Evolutionary conservation across 35 echinoderm and acorn worm species (phyloP).

Genomic region (Nesometra sesokonis): DNA sequence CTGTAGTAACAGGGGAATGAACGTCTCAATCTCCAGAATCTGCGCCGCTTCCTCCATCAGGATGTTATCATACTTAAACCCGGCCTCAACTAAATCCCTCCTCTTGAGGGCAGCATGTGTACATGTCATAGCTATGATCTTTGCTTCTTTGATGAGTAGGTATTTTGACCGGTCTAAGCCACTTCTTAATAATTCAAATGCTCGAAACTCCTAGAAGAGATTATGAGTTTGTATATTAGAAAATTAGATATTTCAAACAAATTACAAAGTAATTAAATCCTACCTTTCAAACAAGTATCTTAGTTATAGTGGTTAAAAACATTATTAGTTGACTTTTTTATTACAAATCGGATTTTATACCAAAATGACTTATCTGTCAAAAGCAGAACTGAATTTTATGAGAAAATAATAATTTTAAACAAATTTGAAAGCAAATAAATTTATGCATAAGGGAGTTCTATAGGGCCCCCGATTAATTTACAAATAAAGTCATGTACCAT

Average conservation of each 20-base stretch:
- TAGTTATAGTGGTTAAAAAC: no score
- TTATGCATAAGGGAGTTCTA: no score
- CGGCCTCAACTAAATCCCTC: constrained; percentile 75
- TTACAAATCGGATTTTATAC: no score
- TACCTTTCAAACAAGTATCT: no score
- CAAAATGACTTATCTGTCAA: no score
- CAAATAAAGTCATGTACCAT: no score
- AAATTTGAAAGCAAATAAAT: no score
- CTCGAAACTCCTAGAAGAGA: constrained; percentile 67
- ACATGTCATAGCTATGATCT: constrained; percentile 99
- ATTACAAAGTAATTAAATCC: no score
- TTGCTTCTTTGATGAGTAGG: constrained; percentile 94
- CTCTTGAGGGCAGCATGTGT: constrained; percentile 99
- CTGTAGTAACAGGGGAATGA: constrained; percentile 91
- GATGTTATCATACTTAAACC: constrained; percentile 99
- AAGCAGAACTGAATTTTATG: no score
- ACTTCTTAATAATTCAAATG: constrained; percentile 94
- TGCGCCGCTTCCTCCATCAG: constrained; percentile 96
- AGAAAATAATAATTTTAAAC: no score
- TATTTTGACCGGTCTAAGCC: constrained; percentile 88
- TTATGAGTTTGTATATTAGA: background rate
- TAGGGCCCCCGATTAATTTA: no score
- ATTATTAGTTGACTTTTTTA: no score
- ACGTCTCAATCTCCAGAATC: constrained; percentile 96
- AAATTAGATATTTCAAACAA: background rate